Conservation (phyloP, 2,113 vertebrate species). For the Ctenodactylus gundi region DNA sequence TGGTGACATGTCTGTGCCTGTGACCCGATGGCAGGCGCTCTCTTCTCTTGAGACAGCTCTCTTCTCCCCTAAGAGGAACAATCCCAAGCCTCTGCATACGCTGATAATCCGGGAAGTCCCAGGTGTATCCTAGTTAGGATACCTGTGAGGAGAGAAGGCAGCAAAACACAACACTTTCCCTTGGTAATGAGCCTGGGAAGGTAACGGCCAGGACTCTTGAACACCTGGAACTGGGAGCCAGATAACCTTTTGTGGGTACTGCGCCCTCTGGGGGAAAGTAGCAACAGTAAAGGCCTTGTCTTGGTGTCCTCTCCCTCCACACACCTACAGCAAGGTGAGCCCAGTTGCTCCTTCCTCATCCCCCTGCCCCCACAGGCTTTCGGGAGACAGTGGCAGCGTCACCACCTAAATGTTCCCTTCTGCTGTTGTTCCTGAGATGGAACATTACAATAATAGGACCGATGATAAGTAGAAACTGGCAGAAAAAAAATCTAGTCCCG, state of each 20-base stretch:
- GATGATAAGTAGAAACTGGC: background rate
- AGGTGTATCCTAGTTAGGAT: rapidly evolving
- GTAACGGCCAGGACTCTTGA: background rate
- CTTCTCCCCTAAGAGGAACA: background rate
- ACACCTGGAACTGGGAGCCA: background rate
- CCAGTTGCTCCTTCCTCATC: background rate
- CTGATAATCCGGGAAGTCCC: background rate
- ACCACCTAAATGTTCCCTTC: background rate
- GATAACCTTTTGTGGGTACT: background rate
- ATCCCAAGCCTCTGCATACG: background rate
- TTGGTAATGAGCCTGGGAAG: background rate
- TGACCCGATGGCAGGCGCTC: background rate
- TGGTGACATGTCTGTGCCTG: too few relatives aligned
- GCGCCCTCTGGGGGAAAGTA: background rate
- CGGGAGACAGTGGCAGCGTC: background rate
- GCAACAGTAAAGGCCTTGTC: background rate
- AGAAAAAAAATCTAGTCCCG: background rate
- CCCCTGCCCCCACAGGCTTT: background rate
- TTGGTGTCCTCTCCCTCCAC: background rate
- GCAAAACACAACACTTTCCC: background rate
- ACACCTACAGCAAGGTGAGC: background rate
- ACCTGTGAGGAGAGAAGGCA: background rate
- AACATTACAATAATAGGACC: slow-evolving; percentile 24
- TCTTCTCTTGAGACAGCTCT: background rate
- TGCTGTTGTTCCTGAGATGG: background rate